Base-by-base conservation (phyloP, 1,140 invertebrate species). In the Schlechtendalia chinensis region DNA sequence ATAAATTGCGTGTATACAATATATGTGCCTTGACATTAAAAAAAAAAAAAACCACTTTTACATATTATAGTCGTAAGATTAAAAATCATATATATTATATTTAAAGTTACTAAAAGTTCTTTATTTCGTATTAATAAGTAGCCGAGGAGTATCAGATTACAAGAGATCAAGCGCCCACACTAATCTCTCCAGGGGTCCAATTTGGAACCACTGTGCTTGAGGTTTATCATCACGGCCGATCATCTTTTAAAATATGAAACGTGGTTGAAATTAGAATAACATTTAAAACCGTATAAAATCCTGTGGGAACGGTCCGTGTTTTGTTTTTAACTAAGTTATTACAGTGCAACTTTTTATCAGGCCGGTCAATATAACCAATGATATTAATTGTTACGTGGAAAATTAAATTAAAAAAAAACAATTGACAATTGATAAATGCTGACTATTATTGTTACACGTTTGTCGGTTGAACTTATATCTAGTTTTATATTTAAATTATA, bases 81-180 rank as follows among this genome's bases (percentile, higher is more conserved):
- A 24, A 5, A 67, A 5, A 47, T 67, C 11, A 22, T 12, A 17
- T 24, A 69, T n/a, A 12, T 45, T 24, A 69, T 50, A 24, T 50
- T 22, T 1, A 50, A 50, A 69, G 39, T 69, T 50, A 50, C n/a
- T 24, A 39, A 50, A 69, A 50, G 67, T 47, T 69, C 14, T 69
- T 50, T 69, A 74, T 56, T 39, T 58, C 53, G 32, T 77, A 77
- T 59, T 59, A 58, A 77, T 77, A 58, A 59, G 74, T 58, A 77
- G 53, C 74, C 19, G n/a, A 45, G 32, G n/a, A 58, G 56, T 77
- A 77, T 77, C 54, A 59, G 29, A 77, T 77, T 77, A 77, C 74
- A 59, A 22, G 74, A 77, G 74, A 77, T 58, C 71, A 74, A 74
- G 53, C 53, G 19, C 74, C 74, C 54, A 77, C 54, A n/a, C 29